Evolutionary conservation across 2,113 vertebrate species (phyloP), one percentile per base, ranked within the genome.

Genomic region (Seriola dumerili): DNA sequence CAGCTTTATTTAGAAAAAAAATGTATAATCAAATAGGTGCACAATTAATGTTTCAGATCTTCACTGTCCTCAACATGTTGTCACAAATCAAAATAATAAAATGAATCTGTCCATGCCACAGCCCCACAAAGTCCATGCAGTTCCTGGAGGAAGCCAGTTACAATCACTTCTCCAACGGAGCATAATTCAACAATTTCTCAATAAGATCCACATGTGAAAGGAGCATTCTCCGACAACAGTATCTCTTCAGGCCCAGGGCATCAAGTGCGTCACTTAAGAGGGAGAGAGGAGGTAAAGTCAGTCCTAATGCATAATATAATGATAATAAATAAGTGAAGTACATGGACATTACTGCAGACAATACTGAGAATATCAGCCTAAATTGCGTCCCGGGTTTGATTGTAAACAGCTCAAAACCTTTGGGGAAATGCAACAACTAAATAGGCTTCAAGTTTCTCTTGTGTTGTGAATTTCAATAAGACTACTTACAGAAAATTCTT

Each of bases 121-220:
- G 25, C 29, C 25, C 36, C 16, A 25, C 3, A 50, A 54, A 72
- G 82, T 81, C 69, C 71, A 62, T 70, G 68, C 19, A 16, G 40
- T 64, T 67, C 1, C 42, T 69, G 19, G 29, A 77, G 46, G 44
- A 44, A 17, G 36, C 16, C 25, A 50, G 21, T 34, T 55, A 1
- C 8, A 8, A 77, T 97, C 89, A 99, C 91, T 99, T 99, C 94
- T 99, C 98, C 91, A 99, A 92, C 0, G 98, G 98, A 0, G 97
- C 97, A 8, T 99, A 99, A 95, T 99, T 99, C 87, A 99, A 89
- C 78, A 99, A 94, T 86, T 99, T 99, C 91, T 99, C 98, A 64
- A 99, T 99, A 86, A 99, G 96, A 93, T 99, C 98, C 88, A 99
- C 97, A 0, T 99, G 98, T 70, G 98, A 96, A 0, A 99, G 96